Conservation (phyloP, 2,888 invertebrate genomes). For the Calameuta filiformis region DNA sequence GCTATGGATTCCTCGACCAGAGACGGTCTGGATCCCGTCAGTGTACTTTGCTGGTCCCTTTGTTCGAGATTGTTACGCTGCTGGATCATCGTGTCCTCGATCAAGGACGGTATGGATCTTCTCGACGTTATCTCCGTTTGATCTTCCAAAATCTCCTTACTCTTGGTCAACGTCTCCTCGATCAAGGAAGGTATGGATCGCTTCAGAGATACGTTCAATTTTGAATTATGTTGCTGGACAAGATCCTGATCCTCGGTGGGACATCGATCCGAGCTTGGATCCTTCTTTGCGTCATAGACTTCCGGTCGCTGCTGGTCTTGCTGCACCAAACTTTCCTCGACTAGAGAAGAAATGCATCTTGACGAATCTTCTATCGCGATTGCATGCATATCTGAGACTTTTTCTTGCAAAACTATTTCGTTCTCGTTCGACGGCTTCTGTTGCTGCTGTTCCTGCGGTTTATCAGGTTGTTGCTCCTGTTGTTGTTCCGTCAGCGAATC, state of each 20-base stretch:
- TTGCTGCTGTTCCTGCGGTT: background rate
- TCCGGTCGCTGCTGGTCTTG: background rate
- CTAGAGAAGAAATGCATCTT: background rate
- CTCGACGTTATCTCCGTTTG: background rate
- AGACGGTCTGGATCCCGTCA: background rate
- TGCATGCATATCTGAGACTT: background rate
- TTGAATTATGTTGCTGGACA: background rate
- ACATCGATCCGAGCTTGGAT: background rate
- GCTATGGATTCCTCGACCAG: background rate
- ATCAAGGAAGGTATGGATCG: background rate
- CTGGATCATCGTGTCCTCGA: background rate
- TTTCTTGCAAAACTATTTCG: background rate
- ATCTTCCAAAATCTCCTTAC: background rate
- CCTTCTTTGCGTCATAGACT: background rate
- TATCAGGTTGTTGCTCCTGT: background rate
- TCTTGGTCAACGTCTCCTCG: background rate
- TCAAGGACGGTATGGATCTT: background rate
- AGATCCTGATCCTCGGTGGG: no score
- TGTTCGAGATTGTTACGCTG: background rate
- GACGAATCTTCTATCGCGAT: background rate
- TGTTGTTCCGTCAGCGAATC: conserved; percentile 19
- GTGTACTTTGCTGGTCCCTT: background rate
- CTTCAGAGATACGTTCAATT: background rate
- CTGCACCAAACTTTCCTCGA: background rate
- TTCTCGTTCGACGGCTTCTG: conserved; percentile 21